Percentiles rank a stretch among this genome's conserved stretches.
Conservation (phyloP, 1,140 invertebrate species). For the Planococcus citri region DNA sequence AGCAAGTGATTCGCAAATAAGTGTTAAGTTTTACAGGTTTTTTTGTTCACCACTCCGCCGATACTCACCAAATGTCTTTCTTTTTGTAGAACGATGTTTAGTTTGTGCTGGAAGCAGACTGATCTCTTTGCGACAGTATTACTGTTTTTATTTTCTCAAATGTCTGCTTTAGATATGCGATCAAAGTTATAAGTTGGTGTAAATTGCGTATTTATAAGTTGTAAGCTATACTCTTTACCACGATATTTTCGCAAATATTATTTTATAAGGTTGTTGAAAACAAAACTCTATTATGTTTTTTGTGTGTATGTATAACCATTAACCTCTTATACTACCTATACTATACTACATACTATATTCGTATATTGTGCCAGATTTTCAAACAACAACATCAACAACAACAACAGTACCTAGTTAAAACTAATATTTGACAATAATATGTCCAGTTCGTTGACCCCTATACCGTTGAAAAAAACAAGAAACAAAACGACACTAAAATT, state of each 20-base stretch:
- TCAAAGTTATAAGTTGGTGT: slow-evolving; percentile 16
- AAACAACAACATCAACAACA: too few species aligned
- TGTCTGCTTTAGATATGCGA: slow-evolving; percentile 16
- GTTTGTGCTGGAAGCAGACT: slow-evolving; percentile 17
- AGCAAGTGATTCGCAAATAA: slow-evolving; percentile 18
- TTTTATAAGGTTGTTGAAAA: not conserved
- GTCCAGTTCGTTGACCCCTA: too few species aligned
- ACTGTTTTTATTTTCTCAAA: slow-evolving; percentile 13
- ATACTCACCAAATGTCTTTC: slow-evolving; percentile 19
- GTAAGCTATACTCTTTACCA: slow-evolving; percentile 10
- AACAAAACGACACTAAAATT: too few species aligned
- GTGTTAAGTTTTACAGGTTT: slow-evolving; percentile 13
- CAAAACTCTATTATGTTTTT: not conserved
- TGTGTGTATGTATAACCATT: not conserved
- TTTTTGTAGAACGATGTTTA: slow-evolving; percentile 16
- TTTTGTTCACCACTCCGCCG: slow-evolving; percentile 14
- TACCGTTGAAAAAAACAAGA: too few species aligned
- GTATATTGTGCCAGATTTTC: too few species aligned
- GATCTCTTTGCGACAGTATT: slow-evolving; percentile 18
- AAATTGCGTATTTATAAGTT: not conserved
- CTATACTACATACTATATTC: too few species aligned
- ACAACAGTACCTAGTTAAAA: too few species aligned
- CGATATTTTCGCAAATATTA: not conserved
- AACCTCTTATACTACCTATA: not conserved
- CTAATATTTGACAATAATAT: too few species aligned